A percentile compares a stretch with the other conserved stretches of the same genome.
Conservation (phyloP, 2,888 invertebrate genomes). For the Hydraecia micacea region DNA sequence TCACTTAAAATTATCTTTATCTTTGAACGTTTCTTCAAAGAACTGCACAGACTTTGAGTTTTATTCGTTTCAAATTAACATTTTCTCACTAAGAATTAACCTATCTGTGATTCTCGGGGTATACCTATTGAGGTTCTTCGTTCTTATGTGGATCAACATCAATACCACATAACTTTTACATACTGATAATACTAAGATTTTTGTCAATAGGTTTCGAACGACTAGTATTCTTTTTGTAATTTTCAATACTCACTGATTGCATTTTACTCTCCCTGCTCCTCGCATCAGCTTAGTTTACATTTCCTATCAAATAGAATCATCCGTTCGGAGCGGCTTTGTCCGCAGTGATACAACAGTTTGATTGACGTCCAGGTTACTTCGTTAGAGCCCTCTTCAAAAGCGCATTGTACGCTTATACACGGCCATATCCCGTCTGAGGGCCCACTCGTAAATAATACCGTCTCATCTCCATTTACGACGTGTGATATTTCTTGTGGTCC, state of each 20-base stretch:
- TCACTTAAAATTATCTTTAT: slow-evolving; percentile 64
- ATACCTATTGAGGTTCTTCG: not conserved
- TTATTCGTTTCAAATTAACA: slow-evolving; percentile 35
- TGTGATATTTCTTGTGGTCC: slow-evolving; percentile 79
- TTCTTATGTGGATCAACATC: not conserved
- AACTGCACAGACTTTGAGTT: slow-evolving; percentile 45
- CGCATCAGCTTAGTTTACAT: slow-evolving; percentile 30
- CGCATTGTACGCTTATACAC: slow-evolving; percentile 65
- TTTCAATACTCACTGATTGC: slow-evolving; percentile 36
- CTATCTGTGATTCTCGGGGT: not conserved
- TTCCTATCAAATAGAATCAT: slow-evolving; percentile 46
- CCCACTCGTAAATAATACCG: slow-evolving; percentile 74
- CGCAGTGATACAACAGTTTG: slow-evolving; percentile 72
- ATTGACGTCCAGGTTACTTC: slow-evolving; percentile 83
- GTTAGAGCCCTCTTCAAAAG: slow-evolving; percentile 81
- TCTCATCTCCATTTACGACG: slow-evolving; percentile 79
- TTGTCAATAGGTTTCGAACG: not conserved
- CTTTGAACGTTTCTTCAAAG: slow-evolving; percentile 52
- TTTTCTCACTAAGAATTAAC: slow-evolving; percentile 15
- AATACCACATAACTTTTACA: not conserved
- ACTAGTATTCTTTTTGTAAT: slow-evolving; percentile 1
- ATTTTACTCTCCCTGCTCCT: slow-evolving; percentile 15
- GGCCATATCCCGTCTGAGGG: slow-evolving; percentile 59
- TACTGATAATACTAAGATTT: not conserved
- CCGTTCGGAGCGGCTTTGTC: slow-evolving; percentile 43